A percentile compares a stretch with the other conserved stretches of the same genome.
phyloP scores from a whole-genome alignment of 2,113 vertebrate species.

The Ivindomyrus marchei region DNA sequence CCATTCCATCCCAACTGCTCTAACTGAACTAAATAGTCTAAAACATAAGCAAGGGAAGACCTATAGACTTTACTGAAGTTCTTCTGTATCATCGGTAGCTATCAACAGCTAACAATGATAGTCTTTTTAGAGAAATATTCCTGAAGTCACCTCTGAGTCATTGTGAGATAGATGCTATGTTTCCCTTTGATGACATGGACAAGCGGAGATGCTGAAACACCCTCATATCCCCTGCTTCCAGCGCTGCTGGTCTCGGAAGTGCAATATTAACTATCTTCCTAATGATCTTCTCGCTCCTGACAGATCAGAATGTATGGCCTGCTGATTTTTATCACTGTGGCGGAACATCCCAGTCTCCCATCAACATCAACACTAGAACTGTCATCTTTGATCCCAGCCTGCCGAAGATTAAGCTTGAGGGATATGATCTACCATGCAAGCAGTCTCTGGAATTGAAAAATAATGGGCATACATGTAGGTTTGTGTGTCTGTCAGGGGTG shows the following conservation, averaged over 20 bases:
- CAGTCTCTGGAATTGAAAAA: slow-evolving; percentile 34
- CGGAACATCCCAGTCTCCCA: slow-evolving; percentile 48
- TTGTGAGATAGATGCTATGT: not conserved
- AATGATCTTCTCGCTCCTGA: not conserved
- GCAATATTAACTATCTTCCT: not conserved
- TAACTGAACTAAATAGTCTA: not conserved
- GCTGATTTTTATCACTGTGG: slow-evolving; percentile 31
- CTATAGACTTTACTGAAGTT: not conserved
- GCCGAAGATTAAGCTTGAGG: slow-evolving; percentile 34
- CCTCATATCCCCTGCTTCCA: not conserved
- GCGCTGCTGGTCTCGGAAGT: not conserved
- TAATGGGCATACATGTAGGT: slow-evolving; percentile 51
- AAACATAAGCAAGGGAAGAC: not conserved
- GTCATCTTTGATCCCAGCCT: slow-evolving; percentile 28
- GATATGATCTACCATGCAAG: slow-evolving; percentile 35
- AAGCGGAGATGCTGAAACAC: not conserved
- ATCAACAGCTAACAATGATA: not conserved
- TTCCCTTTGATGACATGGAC: not conserved
- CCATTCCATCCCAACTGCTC: not conserved
- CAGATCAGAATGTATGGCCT: slow-evolving; percentile 42
- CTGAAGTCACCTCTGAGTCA: not conserved
- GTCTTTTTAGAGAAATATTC: not conserved
- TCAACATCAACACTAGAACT: slow-evolving; percentile 39
- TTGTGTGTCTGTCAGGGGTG: slow-evolving; percentile 6
- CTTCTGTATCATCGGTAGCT: not conserved